These are phyloP conservation scores for Lasioglossum figueresi DNA, from an alignment of 2,888 invertebrate genomes.

Conservation along the genomic window DNA sequence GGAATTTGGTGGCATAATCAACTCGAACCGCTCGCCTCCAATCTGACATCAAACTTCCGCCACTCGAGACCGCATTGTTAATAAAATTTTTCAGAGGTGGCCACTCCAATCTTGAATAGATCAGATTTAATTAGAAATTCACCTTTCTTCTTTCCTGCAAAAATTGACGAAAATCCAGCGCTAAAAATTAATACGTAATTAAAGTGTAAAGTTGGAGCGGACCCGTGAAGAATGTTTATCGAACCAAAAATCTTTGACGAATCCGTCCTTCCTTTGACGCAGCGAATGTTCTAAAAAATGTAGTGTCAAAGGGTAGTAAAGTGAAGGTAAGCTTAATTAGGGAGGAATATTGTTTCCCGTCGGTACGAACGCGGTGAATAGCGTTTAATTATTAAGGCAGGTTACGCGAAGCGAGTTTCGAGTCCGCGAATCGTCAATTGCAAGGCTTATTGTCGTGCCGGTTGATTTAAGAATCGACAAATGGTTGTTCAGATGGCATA, in stretches of 20 bases:
- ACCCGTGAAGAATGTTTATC: background rate
- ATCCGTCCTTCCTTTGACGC: background rate
- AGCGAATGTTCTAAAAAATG: background rate
- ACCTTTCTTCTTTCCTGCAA: too few species aligned
- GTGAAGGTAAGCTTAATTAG: background rate
- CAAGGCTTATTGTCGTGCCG: background rate
- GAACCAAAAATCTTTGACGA: background rate
- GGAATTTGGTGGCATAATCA: conserved; percentile 71
- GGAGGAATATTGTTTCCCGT: background rate
- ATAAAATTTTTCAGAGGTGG: background rate
- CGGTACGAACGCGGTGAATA: background rate
- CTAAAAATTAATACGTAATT: background rate
- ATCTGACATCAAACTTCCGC: background rate
- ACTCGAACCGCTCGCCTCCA: background rate
- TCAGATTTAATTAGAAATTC: too few species aligned
- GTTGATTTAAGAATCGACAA: conserved; percentile 10
- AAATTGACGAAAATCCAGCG: too few species aligned
- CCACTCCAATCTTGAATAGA: background rate
- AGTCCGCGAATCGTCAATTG: background rate
- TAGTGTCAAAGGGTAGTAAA: background rate
- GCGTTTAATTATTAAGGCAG: conserved; percentile 1
- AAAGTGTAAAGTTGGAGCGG: background rate
- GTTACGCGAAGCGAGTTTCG: background rate
- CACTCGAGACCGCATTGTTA: too few species aligned
- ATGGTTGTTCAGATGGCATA: conserved; percentile 29